These are phyloP conservation scores for Monarcha castaneiventris DNA, from an alignment of 2,113 vertebrate species.

Conservation along the genomic window DNA sequence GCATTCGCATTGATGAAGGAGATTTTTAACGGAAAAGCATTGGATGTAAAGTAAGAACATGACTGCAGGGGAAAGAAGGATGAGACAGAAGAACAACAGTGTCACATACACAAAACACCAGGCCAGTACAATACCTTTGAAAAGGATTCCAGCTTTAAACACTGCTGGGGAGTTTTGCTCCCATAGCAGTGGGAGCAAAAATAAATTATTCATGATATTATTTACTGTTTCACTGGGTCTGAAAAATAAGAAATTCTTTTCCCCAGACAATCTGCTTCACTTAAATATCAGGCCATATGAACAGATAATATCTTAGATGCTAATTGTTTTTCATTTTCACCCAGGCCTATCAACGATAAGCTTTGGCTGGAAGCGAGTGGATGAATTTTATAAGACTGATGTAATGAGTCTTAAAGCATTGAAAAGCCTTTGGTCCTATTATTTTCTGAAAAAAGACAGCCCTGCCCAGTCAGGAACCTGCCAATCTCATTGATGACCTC, in stretches of 20 bases:
- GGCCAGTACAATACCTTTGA: neutral
- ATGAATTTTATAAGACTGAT: neutral
- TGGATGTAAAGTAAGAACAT: slow-evolving; percentile 77
- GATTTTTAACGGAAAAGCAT: slow-evolving; percentile 75
- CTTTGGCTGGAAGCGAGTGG: neutral
- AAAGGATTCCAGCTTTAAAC: neutral
- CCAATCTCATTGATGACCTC: neutral
- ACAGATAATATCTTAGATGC: neutral
- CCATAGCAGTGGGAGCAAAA: neutral
- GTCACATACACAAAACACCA: neutral
- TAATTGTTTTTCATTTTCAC: neutral
- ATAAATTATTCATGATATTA: neutral
- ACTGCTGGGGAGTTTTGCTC: too few species aligned
- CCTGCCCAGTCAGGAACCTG: neutral
- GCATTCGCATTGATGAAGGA: slow-evolving; percentile 69
- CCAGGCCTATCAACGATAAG: neutral
- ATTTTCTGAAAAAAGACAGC: neutral
- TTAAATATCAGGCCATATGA: neutral
- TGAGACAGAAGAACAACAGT: neutral
- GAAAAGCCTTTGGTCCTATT: neutral
- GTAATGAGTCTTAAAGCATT: neutral
- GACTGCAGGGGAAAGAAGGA: slow-evolving; percentile 40
- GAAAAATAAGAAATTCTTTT: neutral
- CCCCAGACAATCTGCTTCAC: neutral
- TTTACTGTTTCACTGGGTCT: neutral